phyloP scores from a whole-genome alignment of 1,140 invertebrate genomes.

The Brachionus plicatilis region DNA sequence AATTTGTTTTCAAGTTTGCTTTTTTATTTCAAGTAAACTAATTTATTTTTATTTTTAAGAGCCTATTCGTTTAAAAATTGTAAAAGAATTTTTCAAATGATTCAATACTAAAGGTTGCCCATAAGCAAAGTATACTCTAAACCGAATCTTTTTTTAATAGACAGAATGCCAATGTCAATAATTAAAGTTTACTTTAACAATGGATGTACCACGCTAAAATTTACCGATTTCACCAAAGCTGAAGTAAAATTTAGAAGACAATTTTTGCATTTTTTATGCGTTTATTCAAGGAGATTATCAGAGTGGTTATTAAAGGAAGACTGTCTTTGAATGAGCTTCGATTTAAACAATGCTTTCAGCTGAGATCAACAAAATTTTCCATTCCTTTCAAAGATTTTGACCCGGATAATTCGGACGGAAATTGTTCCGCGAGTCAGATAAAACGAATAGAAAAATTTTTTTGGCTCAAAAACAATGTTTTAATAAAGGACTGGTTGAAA shows the following conservation, averaged over 20 bases:
- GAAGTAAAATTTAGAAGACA: neutral
- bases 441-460: slow-evolving; percentile 12
- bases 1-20: neutral
- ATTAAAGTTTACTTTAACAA: slow-evolving; percentile 37
- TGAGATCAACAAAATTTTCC: neutral
- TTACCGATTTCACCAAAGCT: neutral
- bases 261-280: neutral
- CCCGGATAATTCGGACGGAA: neutral
- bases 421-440: neutral
- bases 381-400: slow-evolving; percentile 18
- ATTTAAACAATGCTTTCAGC: slow-evolving; percentile 28
- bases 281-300: slow-evolving; percentile 1
- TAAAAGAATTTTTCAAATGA: neutral
- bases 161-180: slow-evolving; percentile 12
- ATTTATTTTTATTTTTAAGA: neutral
- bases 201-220: slow-evolving; percentile 25
- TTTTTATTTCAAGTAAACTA: neutral
- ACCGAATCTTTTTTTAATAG: neutral
- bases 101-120: neutral
- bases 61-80: neutral
- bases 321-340: slow-evolving; percentile 15
- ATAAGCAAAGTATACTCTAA: neutral
- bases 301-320: slow-evolving; percentile 13
- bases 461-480: slow-evolving; percentile 4
- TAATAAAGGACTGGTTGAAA: slow-evolving; percentile 23